Evolutionary conservation across 64 coral and sea anemone genomes (phyloP).

Genomic region (Pocillopora verrucosa): DNA sequence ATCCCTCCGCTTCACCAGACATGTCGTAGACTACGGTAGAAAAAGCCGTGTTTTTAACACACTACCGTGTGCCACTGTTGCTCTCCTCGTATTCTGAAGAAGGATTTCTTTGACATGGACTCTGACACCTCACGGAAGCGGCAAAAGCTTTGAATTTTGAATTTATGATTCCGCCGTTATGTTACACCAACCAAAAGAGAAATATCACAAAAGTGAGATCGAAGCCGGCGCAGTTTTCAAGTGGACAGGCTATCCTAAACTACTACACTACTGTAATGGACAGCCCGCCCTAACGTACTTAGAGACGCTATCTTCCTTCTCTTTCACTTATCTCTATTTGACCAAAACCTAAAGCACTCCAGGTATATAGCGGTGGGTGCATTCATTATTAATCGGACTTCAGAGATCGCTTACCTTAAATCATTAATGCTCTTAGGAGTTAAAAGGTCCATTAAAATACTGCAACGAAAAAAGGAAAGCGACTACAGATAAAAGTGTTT

Average conservation of each 20-base stretch:
- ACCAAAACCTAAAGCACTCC: not conserved
- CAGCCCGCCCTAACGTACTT: constrained; percentile 1
- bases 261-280: constrained; percentile 35
- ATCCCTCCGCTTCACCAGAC: constrained; percentile 73
- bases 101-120: not conserved
- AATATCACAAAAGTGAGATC: not conserved
- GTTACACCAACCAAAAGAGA: not conserved
- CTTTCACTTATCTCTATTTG: not conserved
- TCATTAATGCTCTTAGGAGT: constrained; percentile 19
- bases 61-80: not conserved
- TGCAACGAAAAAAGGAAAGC: not conserved
- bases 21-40: not conserved
- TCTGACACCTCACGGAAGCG: not conserved
- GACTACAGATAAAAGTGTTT: not conserved
- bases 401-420: not conserved
- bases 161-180: not conserved
- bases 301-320: not conserved
- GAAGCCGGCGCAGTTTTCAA: not conserved
- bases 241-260: constrained; percentile 2
- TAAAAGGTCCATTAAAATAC: not conserved
- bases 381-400: constrained; percentile 19
- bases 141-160: not conserved
- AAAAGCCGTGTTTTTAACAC: not conserved
- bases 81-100: not conserved
- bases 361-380: constrained; percentile 33